Evolutionary conservation across 2,888 invertebrate species (phyloP).

Genomic region (Sinhomidia bicolor): DNA sequence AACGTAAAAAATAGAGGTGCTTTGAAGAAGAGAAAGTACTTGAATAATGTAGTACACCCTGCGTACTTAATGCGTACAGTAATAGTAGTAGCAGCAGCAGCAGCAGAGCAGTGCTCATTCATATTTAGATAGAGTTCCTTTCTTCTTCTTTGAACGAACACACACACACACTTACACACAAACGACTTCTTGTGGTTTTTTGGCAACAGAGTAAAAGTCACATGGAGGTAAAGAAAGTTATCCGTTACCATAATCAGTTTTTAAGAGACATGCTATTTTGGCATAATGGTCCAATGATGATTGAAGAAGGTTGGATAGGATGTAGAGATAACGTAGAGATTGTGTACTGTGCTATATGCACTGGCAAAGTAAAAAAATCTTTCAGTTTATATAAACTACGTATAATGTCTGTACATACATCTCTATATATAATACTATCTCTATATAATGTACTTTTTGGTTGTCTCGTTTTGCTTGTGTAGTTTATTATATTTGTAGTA

Average conservation of each 20-base stretch:
- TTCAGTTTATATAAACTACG: too few species aligned
- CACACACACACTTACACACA: too few species aligned
- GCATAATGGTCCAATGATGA: slow-evolving; percentile 59
- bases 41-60: not conserved
- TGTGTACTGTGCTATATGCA: too few species aligned
- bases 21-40: not conserved
- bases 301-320: slow-evolving; percentile 13
- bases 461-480: slow-evolving; percentile 17
- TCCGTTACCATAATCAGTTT: slow-evolving; percentile 61
- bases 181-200: not conserved
- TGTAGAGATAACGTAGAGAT: not conserved
- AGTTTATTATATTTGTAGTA: not conserved
- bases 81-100: too few species aligned
- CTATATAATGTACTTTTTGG: too few species aligned
- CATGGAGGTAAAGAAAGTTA: slow-evolving; percentile 14
- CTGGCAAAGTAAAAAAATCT: too few species aligned
- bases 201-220: not conserved
- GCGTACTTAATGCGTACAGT: too few species aligned
- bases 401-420: too few species aligned
- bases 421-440: too few species aligned
- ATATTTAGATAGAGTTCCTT: too few species aligned
- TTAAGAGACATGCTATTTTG: slow-evolving; percentile 55
- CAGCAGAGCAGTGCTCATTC: not conserved
- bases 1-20: not conserved
- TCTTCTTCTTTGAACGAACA: slow-evolving; percentile 18